Evolutionary conservation across 2,113 vertebrate genomes (phyloP), one percentile per base, ranked within the genome.

Genomic region (Oostethus manadensis): DNA sequence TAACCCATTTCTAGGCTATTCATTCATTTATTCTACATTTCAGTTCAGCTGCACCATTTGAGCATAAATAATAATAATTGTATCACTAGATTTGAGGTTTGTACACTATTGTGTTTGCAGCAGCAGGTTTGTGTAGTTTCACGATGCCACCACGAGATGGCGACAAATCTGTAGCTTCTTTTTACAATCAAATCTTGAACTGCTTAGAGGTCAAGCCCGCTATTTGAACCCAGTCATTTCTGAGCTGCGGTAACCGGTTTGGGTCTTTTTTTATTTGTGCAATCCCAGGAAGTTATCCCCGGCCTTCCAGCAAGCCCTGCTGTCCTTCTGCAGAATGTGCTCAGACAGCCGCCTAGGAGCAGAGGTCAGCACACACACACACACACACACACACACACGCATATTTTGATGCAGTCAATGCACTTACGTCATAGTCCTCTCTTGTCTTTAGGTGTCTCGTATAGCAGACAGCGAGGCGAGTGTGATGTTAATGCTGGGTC

Each of bases 251-350:
- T 77, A 49, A 80, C 60, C 60, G 61, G 60, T 62, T 78, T 59
- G 62, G 51, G 33, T 64, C n/a, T 62, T 56, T 58, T 73, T 55
- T 63, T 61, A 42, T 84, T 81, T 64, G 46, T 63, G 66, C 56
- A 57, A 20, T 74, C 15, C 17, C 83, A 99, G 97, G 87, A 95
- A 94, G 70, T 84, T 99, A 70, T 96, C 97, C 67, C 91, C 93
- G 57, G 93, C 93, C 80, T 99, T 99, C 88, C 95, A 94, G 87
- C 96, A 98, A 88, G 95, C 95, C 62, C 89, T 99, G 40, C 87
- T 99, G 51, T 99, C 97, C 71, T 98, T 99, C 86, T 99, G 96
- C 89, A 92, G 92, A 82, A 99, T 96, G 95, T 98, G 95, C 78
- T 93, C 95, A 42, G 96, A 98, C 82, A 97, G 93, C 81, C 94